Evolutionary conservation across 2,888 invertebrate genomes (phyloP), one percentile per base, ranked within the genome.

Genomic region (Celastrina argiolus): DNA sequence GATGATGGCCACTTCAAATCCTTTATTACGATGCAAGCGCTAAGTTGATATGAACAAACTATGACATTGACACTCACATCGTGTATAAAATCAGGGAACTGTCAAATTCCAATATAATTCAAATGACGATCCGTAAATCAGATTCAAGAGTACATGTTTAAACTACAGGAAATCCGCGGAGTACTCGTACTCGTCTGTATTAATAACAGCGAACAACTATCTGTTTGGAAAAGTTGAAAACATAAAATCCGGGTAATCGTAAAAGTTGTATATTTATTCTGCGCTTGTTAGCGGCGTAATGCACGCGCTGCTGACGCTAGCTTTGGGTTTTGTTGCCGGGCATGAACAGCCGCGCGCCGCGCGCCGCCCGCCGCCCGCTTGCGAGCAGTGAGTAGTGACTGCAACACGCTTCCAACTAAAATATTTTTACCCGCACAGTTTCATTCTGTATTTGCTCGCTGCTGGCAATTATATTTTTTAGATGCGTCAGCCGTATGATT

Each of bases 401-500:
- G 8, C 5, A 36, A 36, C 36, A 36, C 36, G 7, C 22, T 51
- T 18, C 51, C 41, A 8, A 22, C 51, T 51, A 51, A 45, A 56
- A 56, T 31, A 31, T 58, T 58, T 58, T 58, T 58, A n/a, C 56
- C 31, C 28, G 56, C 56, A 58, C 31, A 58, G 56, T 31, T 58
- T 58, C 31, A 51, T 31, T 28, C 56, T 31, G 31, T 31, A 58
- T 58, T 58, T 58, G 56, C 56, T 58, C 16, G 31, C 56, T 31
- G 31, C n/a, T 8, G 56, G 56, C 26, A 31, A 58, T 26, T n/a
- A 58, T 58, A 58, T 31, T 58, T 42, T n/a, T 58, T 51, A 51
- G 51, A 51, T 51, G 51, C 22, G 51, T 51, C 22, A 22, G 51
- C 51, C 22, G 51, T 51, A 51, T 51, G 51, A 51, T 51, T 51